These are phyloP conservation scores for Diadumene lineata DNA, from an alignment of 92 coral and sea anemone species.

Conservation along the genomic window DNA sequence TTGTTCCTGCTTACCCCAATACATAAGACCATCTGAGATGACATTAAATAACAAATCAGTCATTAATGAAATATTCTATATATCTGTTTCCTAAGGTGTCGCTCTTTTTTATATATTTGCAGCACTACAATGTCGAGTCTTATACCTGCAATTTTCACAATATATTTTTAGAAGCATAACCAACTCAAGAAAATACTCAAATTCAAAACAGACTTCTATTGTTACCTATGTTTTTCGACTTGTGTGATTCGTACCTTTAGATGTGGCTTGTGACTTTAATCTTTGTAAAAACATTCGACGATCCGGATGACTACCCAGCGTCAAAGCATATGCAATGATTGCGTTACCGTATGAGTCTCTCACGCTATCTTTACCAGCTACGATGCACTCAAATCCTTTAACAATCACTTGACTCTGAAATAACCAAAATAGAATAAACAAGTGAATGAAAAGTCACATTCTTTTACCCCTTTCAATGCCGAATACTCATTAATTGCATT, in stretches of 20 bases:
- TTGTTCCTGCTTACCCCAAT: conserved; percentile 63
- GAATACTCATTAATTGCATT: no score
- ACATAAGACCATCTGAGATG: conserved; percentile 53
- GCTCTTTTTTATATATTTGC: no score
- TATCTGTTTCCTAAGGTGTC: no score
- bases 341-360: conserved; percentile 79
- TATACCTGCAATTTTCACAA: no score
- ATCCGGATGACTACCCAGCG: conserved; percentile 56
- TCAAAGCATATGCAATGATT: conserved; percentile 68
- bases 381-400: conserved; percentile 60
- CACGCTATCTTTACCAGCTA: conserved; percentile 28
- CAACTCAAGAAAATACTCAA: no score
- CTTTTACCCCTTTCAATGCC: no score
- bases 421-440: background rate
- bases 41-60: background rate
- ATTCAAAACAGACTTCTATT: no score
- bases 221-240: no score
- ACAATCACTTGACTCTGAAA: background rate
- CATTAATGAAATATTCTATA: background rate
- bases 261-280: conserved; percentile 67
- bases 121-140: no score
- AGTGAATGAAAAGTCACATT: no score
- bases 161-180: no score
- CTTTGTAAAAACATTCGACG: conserved; percentile 31
- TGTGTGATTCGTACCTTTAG: conserved; percentile 60